Conservation (phyloP, 2,888 invertebrate genomes). For the Hybos culiciformis region DNA sequence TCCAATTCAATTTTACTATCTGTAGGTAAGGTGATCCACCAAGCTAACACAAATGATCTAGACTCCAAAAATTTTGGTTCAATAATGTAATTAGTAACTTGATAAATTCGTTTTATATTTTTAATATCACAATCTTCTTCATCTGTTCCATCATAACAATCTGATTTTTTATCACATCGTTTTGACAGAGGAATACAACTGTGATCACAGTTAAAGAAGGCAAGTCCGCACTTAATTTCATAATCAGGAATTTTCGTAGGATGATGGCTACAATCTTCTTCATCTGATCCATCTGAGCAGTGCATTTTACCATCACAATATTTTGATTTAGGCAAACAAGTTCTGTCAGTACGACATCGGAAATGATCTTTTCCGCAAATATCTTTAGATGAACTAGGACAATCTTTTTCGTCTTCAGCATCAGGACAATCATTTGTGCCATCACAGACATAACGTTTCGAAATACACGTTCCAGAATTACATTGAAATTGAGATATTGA, state of each 20-base stretch:
- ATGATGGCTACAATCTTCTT: constrained; percentile 30
- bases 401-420: constrained; percentile 47
- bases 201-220: constrained; percentile 40
- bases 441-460: constrained; percentile 40
- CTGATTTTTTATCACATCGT: constrained; percentile 51
- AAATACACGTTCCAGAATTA: constrained; percentile 43
- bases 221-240: constrained; percentile 17
- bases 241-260: constrained; percentile 1
- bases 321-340: constrained; percentile 40
- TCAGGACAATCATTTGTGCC: constrained; percentile 41
- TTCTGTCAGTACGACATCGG: constrained; percentile 46
- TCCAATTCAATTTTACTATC: constrained; percentile 36
- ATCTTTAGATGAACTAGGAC: constrained; percentile 26
- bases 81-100: constrained; percentile 49
- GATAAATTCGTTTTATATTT: constrained; percentile 31
- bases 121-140: constrained; percentile 49
- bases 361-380: constrained; percentile 36
- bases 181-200: constrained; percentile 46
- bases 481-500: constrained; percentile 20
- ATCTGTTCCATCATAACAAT: constrained; percentile 64
- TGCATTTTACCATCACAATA: constrained; percentile 40
- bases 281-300: constrained; percentile 44
- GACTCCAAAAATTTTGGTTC: constrained; percentile 49
- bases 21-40: constrained; percentile 37
- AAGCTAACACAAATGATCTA: constrained; percentile 49